phyloP scores from a whole-genome alignment of 2,113 vertebrate species.

The Paramisgurnus dabryanus region DNA sequence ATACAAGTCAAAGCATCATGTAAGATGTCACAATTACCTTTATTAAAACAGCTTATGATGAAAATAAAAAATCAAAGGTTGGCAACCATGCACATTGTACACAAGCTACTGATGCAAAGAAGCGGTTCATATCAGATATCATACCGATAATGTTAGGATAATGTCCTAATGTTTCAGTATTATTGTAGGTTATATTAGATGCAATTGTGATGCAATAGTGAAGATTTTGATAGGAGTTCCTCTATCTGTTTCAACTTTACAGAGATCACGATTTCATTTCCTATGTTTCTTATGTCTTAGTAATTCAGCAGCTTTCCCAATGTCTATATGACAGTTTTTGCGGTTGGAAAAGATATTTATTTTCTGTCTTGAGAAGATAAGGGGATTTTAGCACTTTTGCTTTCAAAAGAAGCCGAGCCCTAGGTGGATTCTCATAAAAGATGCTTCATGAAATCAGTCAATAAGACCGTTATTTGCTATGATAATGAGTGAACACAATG shows the following conservation, averaged over 20 bases:
- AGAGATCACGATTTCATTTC: conserved; percentile 42
- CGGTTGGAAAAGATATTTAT: background rate
- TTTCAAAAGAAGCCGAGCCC: background rate
- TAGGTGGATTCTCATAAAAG: background rate
- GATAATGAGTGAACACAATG: background rate
- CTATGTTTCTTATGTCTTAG: conserved; percentile 18
- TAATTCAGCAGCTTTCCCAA: conserved; percentile 43
- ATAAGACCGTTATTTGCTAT: background rate
- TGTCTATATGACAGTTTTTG: background rate
- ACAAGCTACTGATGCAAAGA: no score
- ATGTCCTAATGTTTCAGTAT: background rate
- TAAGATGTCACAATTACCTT: no score
- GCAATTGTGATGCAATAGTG: background rate
- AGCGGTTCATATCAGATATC: no score
- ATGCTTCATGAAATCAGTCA: background rate
- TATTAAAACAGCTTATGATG: no score
- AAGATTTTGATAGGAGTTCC: conserved; percentile 1
- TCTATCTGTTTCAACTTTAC: conserved; percentile 6
- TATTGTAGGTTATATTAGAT: background rate
- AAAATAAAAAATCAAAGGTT: no score
- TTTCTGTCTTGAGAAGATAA: background rate
- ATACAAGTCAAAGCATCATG: no score
- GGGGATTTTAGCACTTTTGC: background rate
- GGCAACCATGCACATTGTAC: no score
- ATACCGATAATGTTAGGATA: no score